Evolutionary conservation across 35 echinoderm and acorn worm species (phyloP).

Genomic region (Diadema setosum): DNA sequence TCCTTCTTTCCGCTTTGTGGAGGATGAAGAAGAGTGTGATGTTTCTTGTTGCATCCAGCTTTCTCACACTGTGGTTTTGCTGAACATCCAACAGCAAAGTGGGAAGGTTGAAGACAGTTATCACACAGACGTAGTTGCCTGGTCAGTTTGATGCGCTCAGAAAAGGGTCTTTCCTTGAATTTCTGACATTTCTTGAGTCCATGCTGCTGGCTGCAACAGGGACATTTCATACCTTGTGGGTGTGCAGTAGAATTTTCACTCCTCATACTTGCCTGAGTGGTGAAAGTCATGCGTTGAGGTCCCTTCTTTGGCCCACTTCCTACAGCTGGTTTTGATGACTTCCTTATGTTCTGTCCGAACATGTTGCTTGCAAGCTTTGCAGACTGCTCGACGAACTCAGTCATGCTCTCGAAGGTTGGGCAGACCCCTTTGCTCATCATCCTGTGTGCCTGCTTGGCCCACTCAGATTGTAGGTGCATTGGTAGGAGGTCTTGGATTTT

Average conservation of each 20-base stretch:
- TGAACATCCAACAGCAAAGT: background rate
- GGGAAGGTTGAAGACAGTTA: conserved; percentile 15
- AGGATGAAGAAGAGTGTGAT: conserved; percentile 4
- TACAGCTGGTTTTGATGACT: background rate
- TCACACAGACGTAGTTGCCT: conserved; percentile 14
- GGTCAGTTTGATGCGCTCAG: background rate
- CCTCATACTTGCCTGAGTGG: background rate
- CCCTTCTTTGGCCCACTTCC: background rate
- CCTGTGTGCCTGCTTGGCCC: conserved; percentile 24
- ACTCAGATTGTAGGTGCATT: conserved; percentile 21
- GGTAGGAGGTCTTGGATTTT: conserved; percentile 29
- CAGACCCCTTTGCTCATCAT: background rate
- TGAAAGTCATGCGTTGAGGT: background rate
- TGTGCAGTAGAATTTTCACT: background rate
- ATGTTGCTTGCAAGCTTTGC: conserved; percentile 16
- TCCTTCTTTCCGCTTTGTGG: background rate
- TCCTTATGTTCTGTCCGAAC: background rate
- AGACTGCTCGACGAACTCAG: conserved; percentile 13
- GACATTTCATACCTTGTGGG: background rate
- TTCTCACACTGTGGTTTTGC: background rate
- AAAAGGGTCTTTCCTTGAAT: background rate
- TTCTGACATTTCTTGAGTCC: background rate
- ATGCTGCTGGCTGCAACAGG: background rate
- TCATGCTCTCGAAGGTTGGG: conserved; percentile 26
- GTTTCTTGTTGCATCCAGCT: conserved; percentile 1